Conservation (phyloP, 2,797 vertebrate species). For the Pelobates cultripes region DNA sequence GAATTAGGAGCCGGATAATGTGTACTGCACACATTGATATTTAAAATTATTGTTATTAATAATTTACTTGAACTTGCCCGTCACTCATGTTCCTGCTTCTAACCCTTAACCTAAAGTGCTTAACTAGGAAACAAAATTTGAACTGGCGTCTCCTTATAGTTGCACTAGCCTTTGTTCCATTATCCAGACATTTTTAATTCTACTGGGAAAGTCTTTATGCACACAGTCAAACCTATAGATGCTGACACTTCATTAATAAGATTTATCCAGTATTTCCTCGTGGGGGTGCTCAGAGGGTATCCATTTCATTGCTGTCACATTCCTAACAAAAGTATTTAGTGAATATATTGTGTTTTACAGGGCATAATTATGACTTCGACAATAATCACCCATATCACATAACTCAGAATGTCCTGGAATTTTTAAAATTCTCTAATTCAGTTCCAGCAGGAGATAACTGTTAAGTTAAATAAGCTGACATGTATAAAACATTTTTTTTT, state of each 20-base stretch:
- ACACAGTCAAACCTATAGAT: neutral
- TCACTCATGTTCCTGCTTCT: no score
- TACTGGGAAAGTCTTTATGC: neutral
- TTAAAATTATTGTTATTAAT: no score
- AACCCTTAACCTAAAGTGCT: neutral
- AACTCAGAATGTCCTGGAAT: neutral
- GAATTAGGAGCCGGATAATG: no score
- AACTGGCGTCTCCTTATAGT: neutral
- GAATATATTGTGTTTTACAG: conserved; percentile 33
- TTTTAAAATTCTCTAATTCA: neutral
- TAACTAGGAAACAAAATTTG: neutral
- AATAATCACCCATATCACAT: neutral
- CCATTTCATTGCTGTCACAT: conserved; percentile 8
- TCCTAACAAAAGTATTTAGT: conserved; percentile 25
- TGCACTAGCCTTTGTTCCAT: neutral
- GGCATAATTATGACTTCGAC: conserved; percentile 8
- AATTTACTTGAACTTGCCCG: no score
- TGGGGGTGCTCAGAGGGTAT: neutral
- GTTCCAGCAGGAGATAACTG: neutral
- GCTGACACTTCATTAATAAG: conserved; percentile 12
- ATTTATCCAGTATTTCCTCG: neutral
- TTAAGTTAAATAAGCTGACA: no score
- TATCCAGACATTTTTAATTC: neutral
- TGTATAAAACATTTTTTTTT: no score
- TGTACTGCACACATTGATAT: no score